phyloP scores from a whole-genome alignment of 2,797 vertebrate species.

The Sebastes flavidus region DNA sequence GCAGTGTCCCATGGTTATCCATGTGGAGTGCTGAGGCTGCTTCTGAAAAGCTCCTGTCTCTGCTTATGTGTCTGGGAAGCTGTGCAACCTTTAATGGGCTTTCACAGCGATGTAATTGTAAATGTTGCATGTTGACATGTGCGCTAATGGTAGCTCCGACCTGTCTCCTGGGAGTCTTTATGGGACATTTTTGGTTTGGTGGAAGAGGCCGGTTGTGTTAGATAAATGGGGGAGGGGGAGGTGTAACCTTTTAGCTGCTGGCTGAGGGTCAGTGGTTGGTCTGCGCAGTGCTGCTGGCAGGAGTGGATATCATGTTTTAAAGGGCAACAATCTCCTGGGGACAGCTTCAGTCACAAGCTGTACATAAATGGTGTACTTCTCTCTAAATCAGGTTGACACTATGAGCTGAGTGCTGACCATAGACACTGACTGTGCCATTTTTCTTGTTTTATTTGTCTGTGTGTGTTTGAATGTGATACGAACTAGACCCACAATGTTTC shows the following conservation, averaged over 20 bases:
- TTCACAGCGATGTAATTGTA: slow-evolving; percentile 65
- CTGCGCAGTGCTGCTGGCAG: slow-evolving; percentile 40
- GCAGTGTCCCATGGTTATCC: slow-evolving; percentile 40
- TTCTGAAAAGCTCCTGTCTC: slow-evolving; percentile 48
- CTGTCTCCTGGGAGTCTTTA: slow-evolving; percentile 53
- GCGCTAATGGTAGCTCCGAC: slow-evolving; percentile 63
- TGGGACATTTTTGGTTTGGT: slow-evolving; percentile 38
- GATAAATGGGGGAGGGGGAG: slow-evolving; percentile 42
- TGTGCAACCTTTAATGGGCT: slow-evolving; percentile 66
- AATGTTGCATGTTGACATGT: slow-evolving; percentile 78
- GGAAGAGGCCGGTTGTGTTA: slow-evolving; percentile 44
- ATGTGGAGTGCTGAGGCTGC: slow-evolving; percentile 23
- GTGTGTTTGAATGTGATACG: neutral
- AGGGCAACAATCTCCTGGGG: slow-evolving; percentile 69
- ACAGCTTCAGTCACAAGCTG: slow-evolving; percentile 62
- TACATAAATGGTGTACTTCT: slow-evolving; percentile 42
- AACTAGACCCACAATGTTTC: neutral
- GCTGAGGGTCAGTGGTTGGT: slow-evolving; percentile 65
- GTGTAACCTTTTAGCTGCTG: slow-evolving; percentile 69
- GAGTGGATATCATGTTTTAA: slow-evolving; percentile 68
- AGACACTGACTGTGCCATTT: slow-evolving; percentile 32
- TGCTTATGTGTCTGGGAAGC: slow-evolving; percentile 43
- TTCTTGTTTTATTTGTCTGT: slow-evolving; percentile 14
- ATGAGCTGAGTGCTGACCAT: slow-evolving; percentile 35
- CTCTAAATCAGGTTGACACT: slow-evolving; percentile 58